A percentile compares a stretch with the other conserved stretches of the same genome.
These are phyloP conservation scores for Coleophora flavipennella DNA, from an alignment of 2,888 invertebrate species.

Conservation along the genomic window DNA sequence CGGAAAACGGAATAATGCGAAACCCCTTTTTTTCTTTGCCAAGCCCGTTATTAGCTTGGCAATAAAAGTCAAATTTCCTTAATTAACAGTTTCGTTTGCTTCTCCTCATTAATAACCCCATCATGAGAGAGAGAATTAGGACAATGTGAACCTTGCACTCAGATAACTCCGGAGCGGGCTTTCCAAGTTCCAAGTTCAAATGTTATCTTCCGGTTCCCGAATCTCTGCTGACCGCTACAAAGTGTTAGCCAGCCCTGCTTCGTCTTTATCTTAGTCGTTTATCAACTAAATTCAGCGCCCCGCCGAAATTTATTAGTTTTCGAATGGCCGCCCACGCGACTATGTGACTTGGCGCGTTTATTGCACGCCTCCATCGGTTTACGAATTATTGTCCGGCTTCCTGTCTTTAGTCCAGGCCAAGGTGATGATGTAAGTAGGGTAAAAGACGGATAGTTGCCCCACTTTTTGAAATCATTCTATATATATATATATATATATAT, in stretches of 20 bases:
- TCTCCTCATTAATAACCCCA: no score
- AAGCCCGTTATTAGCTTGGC: no score
- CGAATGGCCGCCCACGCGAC: slow-evolving; percentile 51
- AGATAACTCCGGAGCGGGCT: neutral
- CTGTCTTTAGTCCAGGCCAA: slow-evolving; percentile 17
- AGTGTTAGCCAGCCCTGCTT: slow-evolving; percentile 33
- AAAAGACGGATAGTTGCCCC: no score
- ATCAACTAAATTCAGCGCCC: slow-evolving; percentile 64
- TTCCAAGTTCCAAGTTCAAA: neutral
- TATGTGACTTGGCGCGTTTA: slow-evolving; percentile 41
- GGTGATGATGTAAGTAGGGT: slow-evolving; percentile 21
- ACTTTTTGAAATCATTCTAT: no score
- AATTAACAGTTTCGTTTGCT: no score
- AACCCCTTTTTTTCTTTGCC: no score
- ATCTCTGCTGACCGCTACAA: slow-evolving; percentile 35
- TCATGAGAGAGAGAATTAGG: neutral
- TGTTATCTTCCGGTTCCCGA: slow-evolving; percentile 13
- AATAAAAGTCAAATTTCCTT: no score
- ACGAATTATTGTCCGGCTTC: slow-evolving; percentile 37
- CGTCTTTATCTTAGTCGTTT: slow-evolving; percentile 56
- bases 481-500: no score
- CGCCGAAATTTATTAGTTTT: slow-evolving; percentile 60
- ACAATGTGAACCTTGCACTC: neutral
- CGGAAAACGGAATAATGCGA: no score
- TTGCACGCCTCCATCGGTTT: slow-evolving; percentile 36